phyloP scores from a whole-genome alignment of 2,113 vertebrate genomes.

The Urocynchramus pylzowi region DNA sequence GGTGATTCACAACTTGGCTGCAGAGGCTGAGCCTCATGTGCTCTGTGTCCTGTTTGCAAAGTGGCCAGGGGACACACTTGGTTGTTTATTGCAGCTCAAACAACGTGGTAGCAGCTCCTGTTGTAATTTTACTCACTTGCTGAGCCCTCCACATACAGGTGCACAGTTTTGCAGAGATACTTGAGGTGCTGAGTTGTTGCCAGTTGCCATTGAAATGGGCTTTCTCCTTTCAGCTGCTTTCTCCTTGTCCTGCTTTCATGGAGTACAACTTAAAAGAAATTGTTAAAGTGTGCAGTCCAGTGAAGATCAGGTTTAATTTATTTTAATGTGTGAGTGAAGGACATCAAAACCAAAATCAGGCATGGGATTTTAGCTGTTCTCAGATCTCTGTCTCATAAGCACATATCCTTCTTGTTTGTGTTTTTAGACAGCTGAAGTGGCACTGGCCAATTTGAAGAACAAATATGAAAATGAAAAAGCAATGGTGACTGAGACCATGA shows the following conservation, averaged over 20 bases:
- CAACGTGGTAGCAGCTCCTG: background rate
- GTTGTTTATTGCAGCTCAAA: background rate
- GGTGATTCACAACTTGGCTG: background rate
- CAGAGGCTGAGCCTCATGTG: background rate
- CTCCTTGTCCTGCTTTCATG: background rate
- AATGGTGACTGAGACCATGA: constrained; percentile 99
- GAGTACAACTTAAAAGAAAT: background rate
- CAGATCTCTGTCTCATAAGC: background rate
- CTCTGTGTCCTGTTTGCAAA: rapidly evolving
- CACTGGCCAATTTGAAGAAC: constrained; percentile 95
- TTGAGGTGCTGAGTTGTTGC: background rate
- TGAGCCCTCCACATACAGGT: background rate
- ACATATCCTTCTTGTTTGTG: background rate
- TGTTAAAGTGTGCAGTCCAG: background rate
- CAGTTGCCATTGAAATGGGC: background rate
- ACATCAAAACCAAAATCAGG: background rate
- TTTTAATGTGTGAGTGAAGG: background rate
- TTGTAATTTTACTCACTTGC: background rate
- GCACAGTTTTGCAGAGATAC: background rate
- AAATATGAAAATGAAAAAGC: constrained; percentile 98
- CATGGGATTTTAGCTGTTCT: background rate
- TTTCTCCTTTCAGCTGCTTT: background rate
- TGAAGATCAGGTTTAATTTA: background rate
- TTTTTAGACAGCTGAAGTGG: constrained; percentile 91
- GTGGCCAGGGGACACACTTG: background rate